Conservation (phyloP, 2,888 invertebrate genomes). For the Drosophila parthenogenetica region DNA sequence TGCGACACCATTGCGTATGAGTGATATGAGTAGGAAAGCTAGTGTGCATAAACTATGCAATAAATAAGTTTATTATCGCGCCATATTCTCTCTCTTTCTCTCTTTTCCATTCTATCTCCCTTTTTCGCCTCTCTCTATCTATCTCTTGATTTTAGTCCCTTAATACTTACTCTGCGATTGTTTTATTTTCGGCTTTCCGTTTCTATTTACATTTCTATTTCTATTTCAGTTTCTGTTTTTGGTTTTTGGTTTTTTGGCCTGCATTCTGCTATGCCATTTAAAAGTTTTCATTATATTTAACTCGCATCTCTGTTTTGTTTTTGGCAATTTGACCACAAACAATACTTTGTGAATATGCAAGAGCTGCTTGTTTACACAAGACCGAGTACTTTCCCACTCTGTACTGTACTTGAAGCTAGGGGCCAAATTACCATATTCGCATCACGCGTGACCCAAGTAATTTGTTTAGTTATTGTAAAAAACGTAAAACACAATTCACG, state of each 20-base stretch:
- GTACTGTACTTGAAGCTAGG: too few relatives aligned
- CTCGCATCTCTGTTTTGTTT: slow-evolving; percentile 26
- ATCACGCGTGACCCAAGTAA: too few relatives aligned
- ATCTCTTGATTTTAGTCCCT: slow-evolving; percentile 17
- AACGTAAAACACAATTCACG: too few relatives aligned
- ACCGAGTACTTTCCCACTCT: too few relatives aligned
- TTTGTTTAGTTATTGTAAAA: too few relatives aligned
- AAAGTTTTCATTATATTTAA: slow-evolving; percentile 41
- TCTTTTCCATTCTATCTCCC: background rate
- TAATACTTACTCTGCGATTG: slow-evolving; percentile 25
- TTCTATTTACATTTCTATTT: background rate
- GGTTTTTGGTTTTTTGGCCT: background rate
- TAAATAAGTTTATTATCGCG: slow-evolving; percentile 82
- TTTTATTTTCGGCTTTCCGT: slow-evolving; percentile 2
- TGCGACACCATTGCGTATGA: slow-evolving; percentile 74
- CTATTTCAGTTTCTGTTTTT: background rate
- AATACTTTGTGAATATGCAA: slow-evolving; percentile 2
- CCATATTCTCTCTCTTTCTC: slow-evolving; percentile 8
- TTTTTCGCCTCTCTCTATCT: background rate
- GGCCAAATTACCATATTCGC: too few relatives aligned
- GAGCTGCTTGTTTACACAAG: slow-evolving; percentile 3
- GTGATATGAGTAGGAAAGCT: slow-evolving; percentile 65
- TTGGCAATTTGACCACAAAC: slow-evolving; percentile 19
- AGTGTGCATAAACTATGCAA: slow-evolving; percentile 79
- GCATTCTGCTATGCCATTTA: slow-evolving; percentile 9